Conservation (phyloP, 2,113 vertebrate genomes). For the Corythaixoides concolor region DNA sequence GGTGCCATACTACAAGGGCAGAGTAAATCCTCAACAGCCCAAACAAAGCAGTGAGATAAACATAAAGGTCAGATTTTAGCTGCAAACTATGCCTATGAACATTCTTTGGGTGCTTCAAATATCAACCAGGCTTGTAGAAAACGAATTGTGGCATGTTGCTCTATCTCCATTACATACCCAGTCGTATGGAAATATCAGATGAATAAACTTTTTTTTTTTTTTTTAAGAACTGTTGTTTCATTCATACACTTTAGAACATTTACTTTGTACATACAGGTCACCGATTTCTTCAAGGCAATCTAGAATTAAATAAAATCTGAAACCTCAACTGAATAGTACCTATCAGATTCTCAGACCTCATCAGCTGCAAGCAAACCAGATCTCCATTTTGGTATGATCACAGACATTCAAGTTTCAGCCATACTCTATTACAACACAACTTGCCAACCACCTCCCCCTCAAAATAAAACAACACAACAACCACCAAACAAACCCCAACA, state of each 20-base stretch:
- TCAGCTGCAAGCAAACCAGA: not conserved
- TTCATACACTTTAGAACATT: not conserved
- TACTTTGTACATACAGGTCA: not conserved
- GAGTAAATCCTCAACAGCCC: not conserved
- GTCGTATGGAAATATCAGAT: not conserved
- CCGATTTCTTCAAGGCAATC: not conserved
- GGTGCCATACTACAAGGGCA: not conserved
- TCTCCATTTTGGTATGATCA: not conserved
- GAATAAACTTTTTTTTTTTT: not conserved
- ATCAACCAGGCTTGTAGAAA: not conserved
- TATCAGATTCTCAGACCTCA: not conserved
- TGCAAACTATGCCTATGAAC: not conserved
- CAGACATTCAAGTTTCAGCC: not conserved
- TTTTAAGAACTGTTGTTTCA: not conserved
- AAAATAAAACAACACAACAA: too few relatives aligned
- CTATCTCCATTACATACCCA: not conserved
- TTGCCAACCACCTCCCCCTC: not conserved
- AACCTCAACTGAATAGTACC: not conserved
- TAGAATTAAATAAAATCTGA: not conserved
- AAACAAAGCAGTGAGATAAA: not conserved
- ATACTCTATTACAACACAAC: not conserved
- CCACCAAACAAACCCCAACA: not conserved
- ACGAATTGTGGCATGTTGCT: not conserved
- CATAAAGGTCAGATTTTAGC: not conserved
- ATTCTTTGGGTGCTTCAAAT: not conserved